Percentiles rank a stretch among this genome's conserved stretches.
Conservation (phyloP, 2,113 vertebrate genomes). For the Physeter macrocephalus region DNA sequence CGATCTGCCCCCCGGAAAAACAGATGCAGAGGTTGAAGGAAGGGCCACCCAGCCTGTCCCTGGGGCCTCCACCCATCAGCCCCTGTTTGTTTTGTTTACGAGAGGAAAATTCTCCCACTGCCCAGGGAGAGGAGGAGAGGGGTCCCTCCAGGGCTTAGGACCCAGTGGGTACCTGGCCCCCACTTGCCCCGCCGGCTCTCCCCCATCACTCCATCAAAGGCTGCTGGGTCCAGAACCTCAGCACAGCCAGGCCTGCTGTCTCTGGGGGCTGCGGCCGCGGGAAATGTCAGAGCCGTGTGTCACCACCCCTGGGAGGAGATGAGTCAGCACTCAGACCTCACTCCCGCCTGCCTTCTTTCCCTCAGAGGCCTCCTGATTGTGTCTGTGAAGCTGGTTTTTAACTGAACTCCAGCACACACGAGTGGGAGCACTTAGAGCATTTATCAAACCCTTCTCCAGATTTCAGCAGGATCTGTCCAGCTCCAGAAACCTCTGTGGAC, state of each 20-base stretch:
- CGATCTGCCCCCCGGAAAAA: not conserved
- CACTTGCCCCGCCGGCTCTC: not conserved
- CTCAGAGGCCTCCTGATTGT: not conserved
- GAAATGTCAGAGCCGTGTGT: conserved; percentile 83
- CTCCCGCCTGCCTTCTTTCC: conserved; percentile 71
- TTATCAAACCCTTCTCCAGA: not conserved
- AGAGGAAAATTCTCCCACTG: not conserved
- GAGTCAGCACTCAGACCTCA: conserved; percentile 61
- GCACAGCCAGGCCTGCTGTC: conserved; percentile 21
- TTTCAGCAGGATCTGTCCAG: conserved; percentile 7
- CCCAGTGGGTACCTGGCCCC: not conserved
- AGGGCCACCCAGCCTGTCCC: conserved; percentile 29
- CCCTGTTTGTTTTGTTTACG: conserved; percentile 20
- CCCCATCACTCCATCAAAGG: not conserved
- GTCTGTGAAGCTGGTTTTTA: conserved; percentile 1
- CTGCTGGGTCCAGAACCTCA: not conserved
- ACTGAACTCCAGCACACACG: not conserved
- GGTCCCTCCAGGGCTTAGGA: not conserved
- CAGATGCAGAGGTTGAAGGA: not conserved
- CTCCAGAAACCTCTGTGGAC: not conserved
- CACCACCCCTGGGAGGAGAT: conserved; percentile 66
- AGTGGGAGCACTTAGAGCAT: not conserved
- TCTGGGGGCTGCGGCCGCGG: conserved; percentile 64
- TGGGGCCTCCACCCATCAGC: not conserved
- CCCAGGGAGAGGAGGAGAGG: not conserved